Conservation (phyloP, 2,797 vertebrate species). For the Numenius phaeopus region DNA sequence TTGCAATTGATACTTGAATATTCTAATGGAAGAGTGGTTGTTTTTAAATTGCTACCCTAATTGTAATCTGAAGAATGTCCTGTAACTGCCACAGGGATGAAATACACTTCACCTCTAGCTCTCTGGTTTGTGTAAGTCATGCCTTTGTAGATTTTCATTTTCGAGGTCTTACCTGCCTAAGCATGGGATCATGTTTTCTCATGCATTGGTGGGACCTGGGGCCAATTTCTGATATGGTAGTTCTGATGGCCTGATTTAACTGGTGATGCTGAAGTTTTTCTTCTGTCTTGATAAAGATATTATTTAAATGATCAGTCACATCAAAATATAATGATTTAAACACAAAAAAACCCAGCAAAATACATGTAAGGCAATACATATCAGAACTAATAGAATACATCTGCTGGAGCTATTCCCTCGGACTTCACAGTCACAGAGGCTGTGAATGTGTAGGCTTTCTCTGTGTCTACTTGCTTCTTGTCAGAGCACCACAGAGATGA, state of each 20-base stretch:
- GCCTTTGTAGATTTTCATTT: neutral
- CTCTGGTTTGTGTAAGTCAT: neutral
- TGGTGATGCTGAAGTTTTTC: neutral
- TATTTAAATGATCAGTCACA: neutral
- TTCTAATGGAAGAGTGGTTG: neutral
- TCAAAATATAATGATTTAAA: neutral
- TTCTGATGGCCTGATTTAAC: neutral
- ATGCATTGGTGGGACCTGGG: neutral
- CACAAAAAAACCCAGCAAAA: no score
- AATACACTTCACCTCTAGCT: neutral
- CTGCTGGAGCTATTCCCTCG: neutral
- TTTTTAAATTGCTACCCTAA: neutral
- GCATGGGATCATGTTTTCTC: rapidly evolving
- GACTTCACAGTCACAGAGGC: neutral
- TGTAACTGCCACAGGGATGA: neutral
- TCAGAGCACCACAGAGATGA: neutral
- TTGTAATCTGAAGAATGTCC: neutral
- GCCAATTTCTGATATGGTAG: rapidly evolving
- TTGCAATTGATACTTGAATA: slow-evolving; percentile 19
- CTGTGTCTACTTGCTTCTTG: neutral
- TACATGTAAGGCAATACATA: neutral
- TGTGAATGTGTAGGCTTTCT: neutral
- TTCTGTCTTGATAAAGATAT: neutral
- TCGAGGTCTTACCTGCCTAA: neutral
- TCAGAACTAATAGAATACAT: neutral